phyloP scores from a whole-genome alignment of 2,888 invertebrate species.

The Plemyria rubiginata region DNA sequence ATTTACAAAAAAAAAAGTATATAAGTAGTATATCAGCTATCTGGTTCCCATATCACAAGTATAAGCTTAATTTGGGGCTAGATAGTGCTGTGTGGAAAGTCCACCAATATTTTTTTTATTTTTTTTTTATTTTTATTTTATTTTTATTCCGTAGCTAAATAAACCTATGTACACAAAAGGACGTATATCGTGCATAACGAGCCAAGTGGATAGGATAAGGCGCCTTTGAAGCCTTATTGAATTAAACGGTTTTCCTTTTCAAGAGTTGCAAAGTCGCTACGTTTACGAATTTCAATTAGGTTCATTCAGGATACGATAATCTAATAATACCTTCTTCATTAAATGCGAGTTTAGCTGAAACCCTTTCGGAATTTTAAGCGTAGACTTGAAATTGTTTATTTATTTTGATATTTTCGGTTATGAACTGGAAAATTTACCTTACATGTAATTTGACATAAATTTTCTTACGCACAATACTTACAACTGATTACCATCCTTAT shows the following conservation, averaged over 20 bases:
- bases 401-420: too few relatives aligned
- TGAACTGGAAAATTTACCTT: too few relatives aligned
- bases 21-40: too few relatives aligned
- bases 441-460: too few relatives aligned
- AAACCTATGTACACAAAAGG: constrained; percentile 28
- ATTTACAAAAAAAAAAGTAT: too few relatives aligned
- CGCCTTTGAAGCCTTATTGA: constrained; percentile 38
- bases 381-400: background rate
- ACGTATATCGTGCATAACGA: constrained; percentile 22
- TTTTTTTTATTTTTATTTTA: too few relatives aligned
- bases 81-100: too few relatives aligned
- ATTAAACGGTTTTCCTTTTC: constrained; percentile 37
- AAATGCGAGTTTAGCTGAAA: constrained; percentile 6
- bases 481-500: too few relatives aligned
- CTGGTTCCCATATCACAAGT: too few relatives aligned
- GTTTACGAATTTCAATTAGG: constrained; percentile 33
- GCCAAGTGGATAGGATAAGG: constrained; percentile 35
- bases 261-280: constrained; percentile 33
- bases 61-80: too few relatives aligned
- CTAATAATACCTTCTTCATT: constrained; percentile 13
- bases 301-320: constrained; percentile 20
- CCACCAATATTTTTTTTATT: too few relatives aligned
- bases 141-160: constrained; percentile 8
- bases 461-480: too few relatives aligned
- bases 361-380: background rate